phyloP scores from a whole-genome alignment of 2,113 vertebrate genomes.

The Anthoscopus minutus region DNA sequence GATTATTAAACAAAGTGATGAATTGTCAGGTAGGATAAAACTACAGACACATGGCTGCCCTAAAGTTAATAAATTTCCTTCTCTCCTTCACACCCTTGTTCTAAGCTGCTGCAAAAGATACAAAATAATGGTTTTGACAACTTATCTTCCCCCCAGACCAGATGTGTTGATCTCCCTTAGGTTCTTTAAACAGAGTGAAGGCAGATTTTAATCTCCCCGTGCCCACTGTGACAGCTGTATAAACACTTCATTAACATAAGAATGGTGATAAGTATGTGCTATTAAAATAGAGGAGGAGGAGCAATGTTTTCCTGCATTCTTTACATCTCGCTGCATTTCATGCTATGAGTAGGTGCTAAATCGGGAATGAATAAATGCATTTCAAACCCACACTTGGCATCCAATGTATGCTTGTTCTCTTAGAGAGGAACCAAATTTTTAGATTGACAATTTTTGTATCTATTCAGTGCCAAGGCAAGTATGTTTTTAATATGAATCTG shows the following conservation, averaged over 20 bases:
- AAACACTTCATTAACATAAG: conserved; percentile 66
- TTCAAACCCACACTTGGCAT: conserved; percentile 44
- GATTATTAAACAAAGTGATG: neutral
- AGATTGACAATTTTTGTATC: conserved; percentile 35
- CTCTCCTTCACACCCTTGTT: neutral
- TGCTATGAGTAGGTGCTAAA: conserved; percentile 49
- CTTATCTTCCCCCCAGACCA: conserved; percentile 22
- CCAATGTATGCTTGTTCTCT: neutral
- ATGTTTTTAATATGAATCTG: neutral
- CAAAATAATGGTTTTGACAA: conserved; percentile 43
- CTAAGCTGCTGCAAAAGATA: conserved; percentile 1
- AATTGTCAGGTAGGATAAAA: neutral
- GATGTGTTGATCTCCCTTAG: conserved; percentile 49
- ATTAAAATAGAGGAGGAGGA: neutral
- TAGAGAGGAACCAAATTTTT: conserved; percentile 32
- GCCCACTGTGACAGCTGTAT: conserved; percentile 47
- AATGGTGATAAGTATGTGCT: conserved; percentile 30
- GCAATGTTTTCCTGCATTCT: neutral
- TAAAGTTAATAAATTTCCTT: neutral
- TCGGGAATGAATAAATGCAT: conserved; percentile 42
- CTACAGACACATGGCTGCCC: neutral
- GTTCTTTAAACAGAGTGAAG: conserved; percentile 48
- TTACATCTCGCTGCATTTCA: conserved; percentile 47
- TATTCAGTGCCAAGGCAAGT: neutral
- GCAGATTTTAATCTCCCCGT: conserved; percentile 61